Base-by-base conservation (phyloP, 2,113 vertebrate genomes). In the Apistogramma diplotaenia region DNA sequence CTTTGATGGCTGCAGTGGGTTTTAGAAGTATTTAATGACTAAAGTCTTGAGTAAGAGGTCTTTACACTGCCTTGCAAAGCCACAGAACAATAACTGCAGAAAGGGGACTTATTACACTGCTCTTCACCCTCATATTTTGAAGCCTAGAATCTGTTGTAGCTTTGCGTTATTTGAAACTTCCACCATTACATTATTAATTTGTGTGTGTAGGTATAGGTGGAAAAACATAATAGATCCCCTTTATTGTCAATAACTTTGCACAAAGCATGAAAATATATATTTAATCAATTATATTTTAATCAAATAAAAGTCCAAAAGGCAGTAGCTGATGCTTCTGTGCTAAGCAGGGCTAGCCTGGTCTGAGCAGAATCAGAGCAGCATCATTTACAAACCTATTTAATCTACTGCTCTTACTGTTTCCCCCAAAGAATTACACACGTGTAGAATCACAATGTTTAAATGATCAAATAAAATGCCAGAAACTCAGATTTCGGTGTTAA, bases 1-100 rank as follows among this genome's bases (percentile, higher is more conserved):
- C 37, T 11, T 37, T 58, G 40, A 54, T 40, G 13, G 43, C 74
- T 46, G 11, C 54, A 23, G 74, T 56, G 18, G 59, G 51, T 76
- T 12, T 73, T 29, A 78, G 55, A 25, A 56, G 46, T 56, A 46
- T 73, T 46, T 43, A 33, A 46, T n/a, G 25, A 70, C 60, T 76
- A 18, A 49, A 72, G 76, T 79, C 19, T 85, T 80, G 43, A 72
- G 82, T 70, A 59, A 77, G 73, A 82, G 74, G 16, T 87, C 53
- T 46, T 81, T 53, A 62, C 25, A 29, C 53, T 78, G 76, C 61
- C 61, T 78, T 70, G 46, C 60, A 78, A 67, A 67, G 61, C 56
- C 61, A 8, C 23, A 56, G 23, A 43, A 70, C 76, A 70, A 27
- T 70, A 67, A 54, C 46, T 62, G 49, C 58, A 33, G n/a, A 54